These are phyloP conservation scores for Penaeus monodon DNA, from an alignment of 2,888 invertebrate genomes.

Conservation along the genomic window DNA sequence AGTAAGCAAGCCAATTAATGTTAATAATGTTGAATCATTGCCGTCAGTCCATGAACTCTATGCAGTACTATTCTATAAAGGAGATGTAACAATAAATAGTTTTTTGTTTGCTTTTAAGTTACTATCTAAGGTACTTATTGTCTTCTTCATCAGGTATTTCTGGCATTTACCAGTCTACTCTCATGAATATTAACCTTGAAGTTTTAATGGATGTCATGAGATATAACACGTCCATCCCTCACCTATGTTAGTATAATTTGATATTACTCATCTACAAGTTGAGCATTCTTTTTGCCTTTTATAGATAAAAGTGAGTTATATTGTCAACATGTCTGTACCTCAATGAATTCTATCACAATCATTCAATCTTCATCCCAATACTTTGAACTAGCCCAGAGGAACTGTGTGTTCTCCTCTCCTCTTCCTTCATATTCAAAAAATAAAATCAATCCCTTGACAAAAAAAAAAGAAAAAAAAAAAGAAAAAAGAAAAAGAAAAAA, in stretches of 20 bases:
- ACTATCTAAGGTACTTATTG: conserved; percentile 35
- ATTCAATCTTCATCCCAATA: too few species aligned
- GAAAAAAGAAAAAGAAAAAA: too few species aligned
- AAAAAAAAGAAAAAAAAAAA: too few species aligned
- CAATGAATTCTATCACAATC: too few species aligned
- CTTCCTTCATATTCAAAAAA: too few species aligned
- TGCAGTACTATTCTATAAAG: too few species aligned
- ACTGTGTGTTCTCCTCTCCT: too few species aligned
- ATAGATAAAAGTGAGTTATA: not conserved
- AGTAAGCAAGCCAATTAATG: conserved; percentile 24
- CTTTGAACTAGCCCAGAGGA: too few species aligned
- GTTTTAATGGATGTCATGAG: not conserved
- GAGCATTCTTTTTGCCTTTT: not conserved
- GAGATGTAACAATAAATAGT: too few species aligned
- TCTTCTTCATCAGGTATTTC: conserved; percentile 41
- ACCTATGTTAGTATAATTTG: conserved; percentile 3
- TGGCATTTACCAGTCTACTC: conserved; percentile 24
- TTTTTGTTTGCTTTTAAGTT: not conserved
- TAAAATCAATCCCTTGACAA: too few species aligned
- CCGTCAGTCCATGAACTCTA: not conserved
- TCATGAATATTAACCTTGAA: not conserved
- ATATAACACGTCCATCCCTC: conserved; percentile 28
- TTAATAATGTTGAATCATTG: not conserved
- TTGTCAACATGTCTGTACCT: not conserved
- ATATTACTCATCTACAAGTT: conserved; percentile 6